These are phyloP conservation scores for Pilophorus perplexus DNA, from an alignment of 2,888 invertebrate genomes.

Conservation along the genomic window DNA sequence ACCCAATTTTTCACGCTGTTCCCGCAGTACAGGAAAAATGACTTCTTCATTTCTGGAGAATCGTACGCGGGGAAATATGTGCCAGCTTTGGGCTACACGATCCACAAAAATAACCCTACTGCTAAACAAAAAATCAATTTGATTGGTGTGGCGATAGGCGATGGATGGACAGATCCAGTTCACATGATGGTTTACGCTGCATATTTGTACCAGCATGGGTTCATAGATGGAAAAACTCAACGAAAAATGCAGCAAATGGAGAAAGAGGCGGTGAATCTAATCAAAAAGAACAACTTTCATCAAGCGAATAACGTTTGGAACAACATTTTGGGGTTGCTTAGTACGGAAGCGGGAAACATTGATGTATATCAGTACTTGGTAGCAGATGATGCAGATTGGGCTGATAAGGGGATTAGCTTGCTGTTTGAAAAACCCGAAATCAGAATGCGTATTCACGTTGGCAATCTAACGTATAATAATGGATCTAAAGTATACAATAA, in stretches of 20 bases:
- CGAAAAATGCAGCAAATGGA: slow-evolving; percentile 3
- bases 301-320: neutral
- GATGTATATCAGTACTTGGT: slow-evolving; percentile 10
- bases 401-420: neutral
- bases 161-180: slow-evolving; percentile 74
- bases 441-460: slow-evolving; percentile 47
- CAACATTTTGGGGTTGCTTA: neutral
- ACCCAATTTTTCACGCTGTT: slow-evolving; percentile 80
- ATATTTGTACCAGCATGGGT: slow-evolving; percentile 74
- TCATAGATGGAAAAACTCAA: slow-evolving; percentile 55
- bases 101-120: slow-evolving; percentile 67
- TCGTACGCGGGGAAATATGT: too few species aligned
- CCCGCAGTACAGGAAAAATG: slow-evolving; percentile 67
- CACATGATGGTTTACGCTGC: slow-evolving; percentile 75
- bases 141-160: slow-evolving; percentile 72
- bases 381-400: neutral
- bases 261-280: slow-evolving; percentile 5
- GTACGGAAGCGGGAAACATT: neutral
- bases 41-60: slow-evolving; percentile 87
- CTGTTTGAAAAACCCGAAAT: neutral
- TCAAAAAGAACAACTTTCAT: slow-evolving; percentile 6
- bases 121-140: slow-evolving; percentile 64
- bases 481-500: slow-evolving; percentile 62
- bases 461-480: slow-evolving; percentile 30
- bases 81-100: slow-evolving; percentile 73